A percentile compares a stretch with the other conserved stretches of the same genome.
Evolutionary conservation across 1,140 invertebrate species (phyloP).

Genomic region (Drosophila micromelanica): DNA sequence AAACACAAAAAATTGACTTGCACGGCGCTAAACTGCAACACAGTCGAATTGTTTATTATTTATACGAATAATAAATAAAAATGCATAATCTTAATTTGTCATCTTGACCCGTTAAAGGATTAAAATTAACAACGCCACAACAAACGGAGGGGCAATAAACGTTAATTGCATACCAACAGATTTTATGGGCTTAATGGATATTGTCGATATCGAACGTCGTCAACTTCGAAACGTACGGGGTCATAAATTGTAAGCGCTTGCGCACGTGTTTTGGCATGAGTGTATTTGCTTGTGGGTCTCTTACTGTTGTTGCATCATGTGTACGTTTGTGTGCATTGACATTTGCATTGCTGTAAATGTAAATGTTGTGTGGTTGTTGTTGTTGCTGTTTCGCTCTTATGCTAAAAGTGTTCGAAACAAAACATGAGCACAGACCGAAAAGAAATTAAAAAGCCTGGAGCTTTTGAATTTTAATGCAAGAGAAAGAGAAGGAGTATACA

Average conservation of each 20-base stretch:
- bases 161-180: slow-evolving; percentile 81
- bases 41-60: slow-evolving; percentile 30
- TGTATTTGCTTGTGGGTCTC: slow-evolving; percentile 41
- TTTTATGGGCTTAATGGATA: slow-evolving; percentile 83
- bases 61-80: slow-evolving; percentile 77
- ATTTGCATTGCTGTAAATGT: slow-evolving; percentile 58
- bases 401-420: slow-evolving; percentile 10
- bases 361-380: slow-evolving; percentile 18
- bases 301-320: neutral
- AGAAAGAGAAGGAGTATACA: neutral
- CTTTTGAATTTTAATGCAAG: slow-evolving; percentile 15
- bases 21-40: slow-evolving; percentile 19
- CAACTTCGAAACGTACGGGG: slow-evolving; percentile 56
- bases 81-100: slow-evolving; percentile 70
- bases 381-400: slow-evolving; percentile 24
- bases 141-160: slow-evolving; percentile 54
- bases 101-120: slow-evolving; percentile 72
- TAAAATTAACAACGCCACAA: slow-evolving; percentile 56
- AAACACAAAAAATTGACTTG: neutral
- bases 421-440: slow-evolving; percentile 15
- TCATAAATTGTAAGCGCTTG: slow-evolving; percentile 68
- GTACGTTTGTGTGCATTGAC: slow-evolving; percentile 52
- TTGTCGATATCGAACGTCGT: slow-evolving; percentile 77
- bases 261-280: slow-evolving; percentile 47
- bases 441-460: slow-evolving; percentile 8